phyloP scores from a whole-genome alignment of 2,113 vertebrate genomes.

The Gallinago jamesoni region DNA sequence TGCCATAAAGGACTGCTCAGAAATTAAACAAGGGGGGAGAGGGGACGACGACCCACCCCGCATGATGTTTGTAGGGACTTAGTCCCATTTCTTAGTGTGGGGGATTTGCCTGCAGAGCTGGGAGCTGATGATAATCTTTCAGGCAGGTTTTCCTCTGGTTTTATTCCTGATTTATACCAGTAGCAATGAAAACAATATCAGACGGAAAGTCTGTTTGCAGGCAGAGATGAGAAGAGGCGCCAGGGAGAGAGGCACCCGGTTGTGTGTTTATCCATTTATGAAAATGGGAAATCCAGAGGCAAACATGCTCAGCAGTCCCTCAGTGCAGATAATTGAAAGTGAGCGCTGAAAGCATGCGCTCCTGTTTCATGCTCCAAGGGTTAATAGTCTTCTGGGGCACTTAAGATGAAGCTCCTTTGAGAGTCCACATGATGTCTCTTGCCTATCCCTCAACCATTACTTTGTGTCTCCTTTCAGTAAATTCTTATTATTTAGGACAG shows the following conservation, averaged over 20 bases:
- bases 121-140: not conserved
- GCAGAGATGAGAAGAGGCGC: not conserved
- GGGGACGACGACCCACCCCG: not conserved
- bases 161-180: not conserved
- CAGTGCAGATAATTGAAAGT: not conserved
- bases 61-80: not conserved
- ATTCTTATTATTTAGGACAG: constrained; percentile 15
- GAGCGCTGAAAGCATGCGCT: not conserved
- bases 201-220: not conserved
- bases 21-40: constrained; percentile 31
- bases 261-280: not conserved
- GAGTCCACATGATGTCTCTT: not conserved
- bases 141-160: not conserved
- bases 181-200: not conserved
- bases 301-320: not conserved
- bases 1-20: not conserved
- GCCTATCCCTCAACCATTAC: not conserved
- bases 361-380: not conserved
- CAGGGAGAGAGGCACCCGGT: not conserved
- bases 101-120: not conserved
- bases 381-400: constrained; percentile 31
- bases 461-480: constrained; percentile 37
- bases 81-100: not conserved
- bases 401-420: not conserved
- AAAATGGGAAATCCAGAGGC: constrained; percentile 1